Percentiles rank a stretch among this genome's conserved stretches.
phyloP scores from a whole-genome alignment of 2,888 invertebrate genomes.

The Megalurothrips usitatus region DNA sequence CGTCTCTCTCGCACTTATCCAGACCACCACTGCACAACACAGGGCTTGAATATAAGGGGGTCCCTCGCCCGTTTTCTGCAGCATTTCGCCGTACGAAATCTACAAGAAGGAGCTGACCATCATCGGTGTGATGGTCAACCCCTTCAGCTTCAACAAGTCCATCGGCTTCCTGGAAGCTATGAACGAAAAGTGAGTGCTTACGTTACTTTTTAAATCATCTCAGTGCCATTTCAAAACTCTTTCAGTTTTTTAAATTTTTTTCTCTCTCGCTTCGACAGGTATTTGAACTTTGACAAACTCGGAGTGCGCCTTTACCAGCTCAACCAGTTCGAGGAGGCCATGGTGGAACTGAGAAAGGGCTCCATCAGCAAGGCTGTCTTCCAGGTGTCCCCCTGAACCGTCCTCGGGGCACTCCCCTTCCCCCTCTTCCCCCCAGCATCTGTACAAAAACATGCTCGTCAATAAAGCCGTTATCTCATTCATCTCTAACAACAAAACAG shows the following conservation, averaged over 20 bases:
- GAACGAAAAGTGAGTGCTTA: conserved; percentile 51
- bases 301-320: conserved; percentile 36
- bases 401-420: no score
- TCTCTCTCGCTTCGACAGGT: conserved; percentile 33
- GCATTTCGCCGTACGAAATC: conserved; percentile 56
- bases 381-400: conserved; percentile 12
- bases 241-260: conserved; percentile 43
- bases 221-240: neutral
- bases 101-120: conserved; percentile 61
- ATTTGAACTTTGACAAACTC: conserved; percentile 36
- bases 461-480: no score
- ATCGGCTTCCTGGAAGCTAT: conserved; percentile 59
- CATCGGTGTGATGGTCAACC: conserved; percentile 63
- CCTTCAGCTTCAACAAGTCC: conserved; percentile 61
- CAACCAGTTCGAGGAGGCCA: conserved; percentile 35
- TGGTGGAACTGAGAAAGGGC: conserved; percentile 32
- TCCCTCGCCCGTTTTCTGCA: conserved; percentile 42
- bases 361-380: conserved; percentile 32
- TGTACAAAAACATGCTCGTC: no score
- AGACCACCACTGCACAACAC: no score
- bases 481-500: no score
- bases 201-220: no score
- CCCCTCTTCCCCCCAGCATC: no score
- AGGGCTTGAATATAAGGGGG: no score
- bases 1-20: no score